Evolutionary conservation across 2,888 invertebrate genomes (phyloP).

Genomic region (Drosophila meridiana): DNA sequence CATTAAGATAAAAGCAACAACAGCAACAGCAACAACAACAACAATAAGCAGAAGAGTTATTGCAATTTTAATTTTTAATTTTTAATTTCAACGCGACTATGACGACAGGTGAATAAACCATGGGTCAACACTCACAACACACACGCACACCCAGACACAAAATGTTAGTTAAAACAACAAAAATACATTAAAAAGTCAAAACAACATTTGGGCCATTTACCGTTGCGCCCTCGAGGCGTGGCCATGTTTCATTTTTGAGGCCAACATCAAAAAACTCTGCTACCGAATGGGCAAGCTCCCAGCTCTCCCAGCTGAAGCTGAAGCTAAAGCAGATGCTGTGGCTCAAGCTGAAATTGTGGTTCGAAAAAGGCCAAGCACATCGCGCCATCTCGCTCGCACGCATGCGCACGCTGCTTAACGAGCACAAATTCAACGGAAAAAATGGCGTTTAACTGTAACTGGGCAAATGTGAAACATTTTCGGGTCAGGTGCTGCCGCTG

Average conservation of each 20-base stretch:
- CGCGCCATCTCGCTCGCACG: constrained; percentile 25
- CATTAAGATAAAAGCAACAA: constrained; percentile 72
- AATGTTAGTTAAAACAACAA: constrained; percentile 8
- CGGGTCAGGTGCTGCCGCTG: constrained; percentile 74
- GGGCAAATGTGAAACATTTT: constrained; percentile 79
- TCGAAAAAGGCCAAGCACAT: constrained; percentile 2
- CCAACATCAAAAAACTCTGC: constrained; percentile 51
- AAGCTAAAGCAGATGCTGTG: constrained; percentile 18
- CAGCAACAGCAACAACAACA: constrained; percentile 36
- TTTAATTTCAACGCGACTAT: constrained; percentile 60
- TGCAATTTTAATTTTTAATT: constrained; percentile 76
- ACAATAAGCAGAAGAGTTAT: constrained; percentile 59
- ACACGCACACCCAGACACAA: background rate
- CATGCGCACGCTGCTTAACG: constrained; percentile 48
- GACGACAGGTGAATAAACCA: constrained; percentile 79
- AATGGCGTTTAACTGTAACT: constrained; percentile 82
- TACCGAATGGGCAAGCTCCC: constrained; percentile 35
- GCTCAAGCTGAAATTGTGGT: constrained; percentile 29
- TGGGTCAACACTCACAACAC: constrained; percentile 46
- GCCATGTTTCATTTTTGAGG: constrained; percentile 77
- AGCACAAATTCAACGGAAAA: constrained; percentile 73
- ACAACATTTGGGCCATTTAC: constrained; percentile 69
- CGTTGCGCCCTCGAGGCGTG: constrained; percentile 79
- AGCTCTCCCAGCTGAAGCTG: constrained; percentile 6
- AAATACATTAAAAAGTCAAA: constrained; percentile 21